Evolutionary conservation across 2,797 vertebrate genomes (phyloP), one percentile per base, ranked within the genome.

Genomic region (Kryptolebias ocellatus): DNA sequence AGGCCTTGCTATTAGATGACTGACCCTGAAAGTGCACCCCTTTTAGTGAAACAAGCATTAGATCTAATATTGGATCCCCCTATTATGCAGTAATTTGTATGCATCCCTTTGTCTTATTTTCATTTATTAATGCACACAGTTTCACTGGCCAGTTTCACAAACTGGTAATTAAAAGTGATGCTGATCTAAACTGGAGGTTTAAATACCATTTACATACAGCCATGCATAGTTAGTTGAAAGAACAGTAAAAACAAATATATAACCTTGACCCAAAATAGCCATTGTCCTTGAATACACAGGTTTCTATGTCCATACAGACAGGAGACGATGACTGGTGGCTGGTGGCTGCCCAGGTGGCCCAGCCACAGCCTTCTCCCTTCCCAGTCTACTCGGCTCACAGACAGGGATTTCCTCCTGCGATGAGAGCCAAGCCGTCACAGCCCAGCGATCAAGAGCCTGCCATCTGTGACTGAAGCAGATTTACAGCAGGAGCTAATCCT

Each of bases 401-500:
- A 93, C 90, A 91, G 90, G 90, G 92, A 92, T 94, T 93, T 94
- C 90, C 90, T 92, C 81, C 88, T 88, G 85, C 68, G 79, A 84
- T 80, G 86, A 85, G 90, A 94, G 90, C 88, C 91, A 93, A 92
- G 89, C 88, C 87, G 90, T 92, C 92, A 94, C 90, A 94, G 91
- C 85, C 89, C 86, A 90, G 74, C 74, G 90, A 93, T 94, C 90
- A 92, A 91, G 88, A 87, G 81, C 76, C 87, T 92, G 92, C 92
- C 92, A 93, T 92, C 92, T 94, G 91, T 87, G 90, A 90, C 91
- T 79, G 87, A 90, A 78, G 85, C 90, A 90, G 90, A 92, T 93
- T 92, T 93, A 93, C 89, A 92, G 89, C 88, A 86, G 87, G 87
- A 87, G 89, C 87, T 92, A 94, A 93, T 90, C 91, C 92, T 93